phyloP scores from a whole-genome alignment of 2,888 invertebrate species.

The Machimus atricapillus region DNA sequence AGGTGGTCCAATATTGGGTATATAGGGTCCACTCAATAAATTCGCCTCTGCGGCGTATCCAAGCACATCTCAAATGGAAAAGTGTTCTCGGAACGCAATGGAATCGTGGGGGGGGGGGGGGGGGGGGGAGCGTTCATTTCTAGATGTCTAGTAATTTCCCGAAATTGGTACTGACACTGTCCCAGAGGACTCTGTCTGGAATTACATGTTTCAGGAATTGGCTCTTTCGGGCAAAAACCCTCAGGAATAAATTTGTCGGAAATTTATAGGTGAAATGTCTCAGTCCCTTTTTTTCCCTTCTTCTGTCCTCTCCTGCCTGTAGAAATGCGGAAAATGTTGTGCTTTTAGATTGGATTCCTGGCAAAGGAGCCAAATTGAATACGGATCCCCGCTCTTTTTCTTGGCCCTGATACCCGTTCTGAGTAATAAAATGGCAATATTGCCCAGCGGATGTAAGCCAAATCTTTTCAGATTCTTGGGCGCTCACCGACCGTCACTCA shows the following conservation, averaged over 20 bases:
- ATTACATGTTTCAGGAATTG: slow-evolving; percentile 31
- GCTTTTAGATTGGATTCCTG: slow-evolving; percentile 19
- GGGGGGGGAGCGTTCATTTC: neutral
- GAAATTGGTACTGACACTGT: slow-evolving; percentile 35
- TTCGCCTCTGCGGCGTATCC: neutral
- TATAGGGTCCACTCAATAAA: slow-evolving; percentile 26
- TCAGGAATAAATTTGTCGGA: slow-evolving; percentile 29
- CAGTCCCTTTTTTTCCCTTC: neutral
- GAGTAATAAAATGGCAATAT: slow-evolving; percentile 18
- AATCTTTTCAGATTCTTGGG: neutral
- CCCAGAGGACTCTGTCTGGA: slow-evolving; percentile 26
- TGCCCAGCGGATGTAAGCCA: neutral
- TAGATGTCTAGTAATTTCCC: slow-evolving; percentile 34
- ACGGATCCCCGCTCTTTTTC: neutral
- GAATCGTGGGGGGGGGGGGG: neutral
- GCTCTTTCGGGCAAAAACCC: slow-evolving; percentile 19
- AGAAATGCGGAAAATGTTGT: slow-evolving; percentile 17
- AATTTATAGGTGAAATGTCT: slow-evolving; percentile 33
- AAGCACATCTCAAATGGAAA: neutral
- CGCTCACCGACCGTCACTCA: neutral
- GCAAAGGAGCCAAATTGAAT: slow-evolving; percentile 13
- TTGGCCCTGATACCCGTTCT: neutral
- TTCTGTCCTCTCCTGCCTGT: neutral
- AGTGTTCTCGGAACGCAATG: slow-evolving; percentile 1
- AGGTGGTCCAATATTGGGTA: neutral